Evolutionary conservation across 92 coral and sea anemone genomes (phyloP).

Genomic region (Epizoanthus fatuus): DNA sequence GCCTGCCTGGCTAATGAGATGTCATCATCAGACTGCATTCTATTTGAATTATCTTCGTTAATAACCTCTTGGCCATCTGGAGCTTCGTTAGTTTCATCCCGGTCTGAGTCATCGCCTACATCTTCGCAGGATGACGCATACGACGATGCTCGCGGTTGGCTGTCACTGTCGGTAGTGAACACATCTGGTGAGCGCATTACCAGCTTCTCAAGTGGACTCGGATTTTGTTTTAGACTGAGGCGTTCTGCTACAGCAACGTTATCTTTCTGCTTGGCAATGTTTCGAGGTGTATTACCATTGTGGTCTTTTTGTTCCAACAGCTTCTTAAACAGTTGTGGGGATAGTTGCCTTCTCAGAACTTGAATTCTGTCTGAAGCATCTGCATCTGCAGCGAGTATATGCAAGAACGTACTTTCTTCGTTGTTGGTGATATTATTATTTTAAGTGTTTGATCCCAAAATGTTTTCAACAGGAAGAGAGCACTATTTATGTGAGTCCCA

Average conservation of each 20-base stretch:
- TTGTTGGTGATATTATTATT: no score
- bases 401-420: not conserved
- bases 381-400: constrained; percentile 2
- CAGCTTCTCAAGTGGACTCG: not conserved
- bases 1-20: no score
- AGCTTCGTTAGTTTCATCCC: no score
- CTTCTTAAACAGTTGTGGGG: not conserved
- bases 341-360: not conserved
- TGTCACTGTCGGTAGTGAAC: not conserved
- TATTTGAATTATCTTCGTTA: no score
- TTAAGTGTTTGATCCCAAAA: no score
- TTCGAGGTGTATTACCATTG: not conserved
- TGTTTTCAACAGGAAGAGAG: no score
- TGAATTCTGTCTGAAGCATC: not conserved
- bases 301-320: not conserved
- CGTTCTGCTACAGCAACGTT: not conserved
- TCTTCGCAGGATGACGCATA: not conserved
- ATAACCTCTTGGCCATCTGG: no score
- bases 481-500: no score
- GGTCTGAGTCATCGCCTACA: no score
- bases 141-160: not conserved
- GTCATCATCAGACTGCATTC: no score
- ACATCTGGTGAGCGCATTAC: not conserved
- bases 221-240: not conserved
- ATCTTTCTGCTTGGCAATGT: not conserved